These are phyloP conservation scores for Antennarius maculatus DNA, from an alignment of 2,797 vertebrate genomes.

Conservation along the genomic window DNA sequence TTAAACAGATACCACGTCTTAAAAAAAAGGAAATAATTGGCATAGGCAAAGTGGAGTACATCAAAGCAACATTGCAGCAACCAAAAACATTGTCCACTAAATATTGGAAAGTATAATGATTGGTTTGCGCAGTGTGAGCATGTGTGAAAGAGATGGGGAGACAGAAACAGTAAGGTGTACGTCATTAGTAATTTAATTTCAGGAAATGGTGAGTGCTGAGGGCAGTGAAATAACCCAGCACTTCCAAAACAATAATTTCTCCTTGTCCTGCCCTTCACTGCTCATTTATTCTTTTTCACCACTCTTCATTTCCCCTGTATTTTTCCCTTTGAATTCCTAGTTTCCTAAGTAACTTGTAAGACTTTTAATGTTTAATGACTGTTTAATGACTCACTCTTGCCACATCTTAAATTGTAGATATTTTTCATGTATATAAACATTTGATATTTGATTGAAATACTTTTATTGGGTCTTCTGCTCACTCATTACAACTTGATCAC, in stretches of 20 bases:
- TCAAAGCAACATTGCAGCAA: not conserved
- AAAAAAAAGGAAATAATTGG: not conserved
- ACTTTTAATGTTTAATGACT: not conserved
- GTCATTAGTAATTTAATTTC: slow-evolving; percentile 44
- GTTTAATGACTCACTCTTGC: not conserved
- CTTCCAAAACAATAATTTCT: slow-evolving; percentile 45
- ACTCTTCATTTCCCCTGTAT: not conserved
- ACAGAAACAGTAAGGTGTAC: slow-evolving; percentile 1
- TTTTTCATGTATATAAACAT: no score
- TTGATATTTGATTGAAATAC: no score
- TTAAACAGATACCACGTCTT: not conserved
- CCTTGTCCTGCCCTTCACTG: slow-evolving; percentile 42
- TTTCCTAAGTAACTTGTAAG: not conserved
- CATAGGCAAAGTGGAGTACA: not conserved
- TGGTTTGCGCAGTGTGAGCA: slow-evolving; percentile 24
- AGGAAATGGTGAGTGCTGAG: slow-evolving; percentile 37
- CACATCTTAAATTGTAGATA: not conserved
- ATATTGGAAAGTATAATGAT: not conserved
- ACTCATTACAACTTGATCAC: not conserved
- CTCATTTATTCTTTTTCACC: slow-evolving; percentile 39
- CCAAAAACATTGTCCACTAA: not conserved
- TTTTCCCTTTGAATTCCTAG: slow-evolving; percentile 19
- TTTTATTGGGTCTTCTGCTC: no score
- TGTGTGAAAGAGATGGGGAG: not conserved
- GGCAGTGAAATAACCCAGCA: slow-evolving; percentile 44